A percentile compares a stretch with the other conserved stretches of the same genome.
These are phyloP conservation scores for Myocastor coypus DNA, from an alignment of 2,113 vertebrate genomes.

Conservation along the genomic window DNA sequence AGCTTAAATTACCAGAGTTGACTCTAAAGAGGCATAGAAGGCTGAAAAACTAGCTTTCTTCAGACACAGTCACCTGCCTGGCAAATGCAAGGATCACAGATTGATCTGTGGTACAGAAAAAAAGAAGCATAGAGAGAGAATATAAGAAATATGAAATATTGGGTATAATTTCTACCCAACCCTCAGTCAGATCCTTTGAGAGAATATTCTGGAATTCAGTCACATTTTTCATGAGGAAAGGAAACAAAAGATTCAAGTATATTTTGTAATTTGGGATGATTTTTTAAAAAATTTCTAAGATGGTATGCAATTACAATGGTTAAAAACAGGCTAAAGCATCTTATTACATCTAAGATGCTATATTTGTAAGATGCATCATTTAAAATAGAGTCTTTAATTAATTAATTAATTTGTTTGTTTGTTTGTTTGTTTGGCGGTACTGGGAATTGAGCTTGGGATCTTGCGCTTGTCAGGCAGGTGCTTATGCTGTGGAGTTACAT, in stretches of 20 bases:
- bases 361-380: background rate
- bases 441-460: too few relatives aligned
- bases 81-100: too few relatives aligned
- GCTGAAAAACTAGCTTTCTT: too few relatives aligned
- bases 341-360: background rate
- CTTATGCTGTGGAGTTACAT: too few relatives aligned
- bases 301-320: background rate
- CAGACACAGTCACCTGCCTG: too few relatives aligned
- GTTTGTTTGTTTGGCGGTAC: too few relatives aligned
- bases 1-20: background rate
- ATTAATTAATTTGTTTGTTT: too few relatives aligned
- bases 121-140: background rate
- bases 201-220: background rate
- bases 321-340: background rate
- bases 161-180: background rate
- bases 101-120: too few relatives aligned
- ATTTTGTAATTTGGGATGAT: background rate
- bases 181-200: background rate
- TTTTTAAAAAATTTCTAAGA: background rate
- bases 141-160: background rate
- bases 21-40: background rate
- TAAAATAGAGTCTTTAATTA: background rate
- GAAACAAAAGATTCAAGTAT: background rate
- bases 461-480: too few relatives aligned
- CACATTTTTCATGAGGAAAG: background rate